phyloP scores from a whole-genome alignment of 1,140 invertebrate species.

The Cataglyphis hispanica region DNA sequence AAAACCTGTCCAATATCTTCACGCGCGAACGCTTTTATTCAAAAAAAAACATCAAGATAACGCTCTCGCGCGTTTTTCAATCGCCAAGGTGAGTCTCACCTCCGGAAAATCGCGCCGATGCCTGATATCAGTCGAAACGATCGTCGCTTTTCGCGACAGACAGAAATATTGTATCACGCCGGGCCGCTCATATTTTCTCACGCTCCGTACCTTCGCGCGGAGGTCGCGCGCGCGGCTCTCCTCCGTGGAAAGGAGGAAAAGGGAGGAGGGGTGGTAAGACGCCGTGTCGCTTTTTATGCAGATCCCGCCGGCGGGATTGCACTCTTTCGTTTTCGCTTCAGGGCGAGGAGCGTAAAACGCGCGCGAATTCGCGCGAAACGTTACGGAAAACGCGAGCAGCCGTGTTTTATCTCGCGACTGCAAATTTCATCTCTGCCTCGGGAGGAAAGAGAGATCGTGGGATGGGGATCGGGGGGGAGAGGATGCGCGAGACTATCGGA shows the following conservation, averaged over 20 bases:
- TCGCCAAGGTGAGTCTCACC: conserved; percentile 57
- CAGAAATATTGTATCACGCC: conserved; percentile 55
- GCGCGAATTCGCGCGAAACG: conserved; percentile 44
- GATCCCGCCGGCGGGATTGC: conserved; percentile 15
- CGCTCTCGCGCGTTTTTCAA: conserved; percentile 59
- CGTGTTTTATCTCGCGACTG: conserved; percentile 46
- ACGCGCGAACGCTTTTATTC: conserved; percentile 15
- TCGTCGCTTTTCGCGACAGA: conserved; percentile 55
- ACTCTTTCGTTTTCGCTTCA: conserved; percentile 42
- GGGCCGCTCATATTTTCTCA: conserved; percentile 57
- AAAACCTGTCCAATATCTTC: conserved; percentile 38
- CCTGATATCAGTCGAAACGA: conserved; percentile 58
- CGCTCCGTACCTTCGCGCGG: conserved; percentile 36
- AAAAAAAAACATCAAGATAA: conserved; percentile 21
- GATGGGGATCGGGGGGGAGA: too few species aligned
- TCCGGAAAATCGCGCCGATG: conserved; percentile 39
- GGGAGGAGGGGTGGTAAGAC: background rate
- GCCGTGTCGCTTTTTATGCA: conserved; percentile 54
- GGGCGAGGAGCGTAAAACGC: conserved; percentile 36
- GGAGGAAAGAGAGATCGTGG: background rate
- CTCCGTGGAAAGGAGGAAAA: background rate
- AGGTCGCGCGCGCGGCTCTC: conserved; percentile 24
- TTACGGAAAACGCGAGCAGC: conserved; percentile 52
- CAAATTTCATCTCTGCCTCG: conserved; percentile 37
- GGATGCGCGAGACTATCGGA: conserved; percentile 37